A percentile compares a stretch with the other conserved stretches of the same genome.
These are phyloP conservation scores for Phaonia tiefii DNA, from an alignment of 2,888 invertebrate genomes.

Conservation along the genomic window DNA sequence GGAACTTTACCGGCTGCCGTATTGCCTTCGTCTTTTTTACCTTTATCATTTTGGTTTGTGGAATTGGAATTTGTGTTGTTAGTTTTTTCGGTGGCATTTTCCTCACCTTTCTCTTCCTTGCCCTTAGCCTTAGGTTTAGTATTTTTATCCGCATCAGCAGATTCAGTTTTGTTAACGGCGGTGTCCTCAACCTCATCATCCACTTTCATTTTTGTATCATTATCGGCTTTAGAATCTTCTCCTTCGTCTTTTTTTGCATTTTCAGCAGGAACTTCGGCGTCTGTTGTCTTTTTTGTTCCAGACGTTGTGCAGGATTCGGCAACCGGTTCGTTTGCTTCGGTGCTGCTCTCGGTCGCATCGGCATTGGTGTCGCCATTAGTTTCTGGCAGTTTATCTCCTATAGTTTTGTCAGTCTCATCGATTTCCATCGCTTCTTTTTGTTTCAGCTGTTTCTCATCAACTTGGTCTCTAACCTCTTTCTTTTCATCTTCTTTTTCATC, in stretches of 20 bases:
- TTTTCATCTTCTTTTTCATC: slow-evolving; percentile 18
- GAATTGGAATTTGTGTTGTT: slow-evolving; percentile 38
- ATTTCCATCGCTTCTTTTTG: slow-evolving; percentile 54
- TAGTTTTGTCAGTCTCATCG: slow-evolving; percentile 42
- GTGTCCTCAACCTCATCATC: slow-evolving; percentile 41
- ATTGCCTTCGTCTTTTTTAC: slow-evolving; percentile 48
- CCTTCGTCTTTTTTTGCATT: slow-evolving; percentile 37
- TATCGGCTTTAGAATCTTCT: slow-evolving; percentile 25
- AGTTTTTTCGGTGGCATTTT: slow-evolving; percentile 28
- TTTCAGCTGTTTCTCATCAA: slow-evolving; percentile 44
- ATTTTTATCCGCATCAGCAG: slow-evolving; percentile 37
- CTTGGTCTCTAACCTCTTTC: not conserved
- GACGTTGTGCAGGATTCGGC: slow-evolving; percentile 32
- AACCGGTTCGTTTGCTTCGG: slow-evolving; percentile 32
- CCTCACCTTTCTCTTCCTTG: slow-evolving; percentile 25
- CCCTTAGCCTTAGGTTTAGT: not conserved
- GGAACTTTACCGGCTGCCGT: slow-evolving; percentile 61
- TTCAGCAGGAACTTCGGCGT: slow-evolving; percentile 53
- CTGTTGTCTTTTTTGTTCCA: slow-evolving; percentile 8
- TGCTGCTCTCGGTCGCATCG: slow-evolving; percentile 46
- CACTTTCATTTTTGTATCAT: slow-evolving; percentile 50
- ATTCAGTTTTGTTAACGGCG: slow-evolving; percentile 50
- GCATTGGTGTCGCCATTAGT: slow-evolving; percentile 44
- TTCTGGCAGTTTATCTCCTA: slow-evolving; percentile 33
- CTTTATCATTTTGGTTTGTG: slow-evolving; percentile 46